Evolutionary conservation across 2,113 vertebrate species (phyloP), one percentile per base, ranked within the genome.

Genomic region (Sisor rabdophorus): DNA sequence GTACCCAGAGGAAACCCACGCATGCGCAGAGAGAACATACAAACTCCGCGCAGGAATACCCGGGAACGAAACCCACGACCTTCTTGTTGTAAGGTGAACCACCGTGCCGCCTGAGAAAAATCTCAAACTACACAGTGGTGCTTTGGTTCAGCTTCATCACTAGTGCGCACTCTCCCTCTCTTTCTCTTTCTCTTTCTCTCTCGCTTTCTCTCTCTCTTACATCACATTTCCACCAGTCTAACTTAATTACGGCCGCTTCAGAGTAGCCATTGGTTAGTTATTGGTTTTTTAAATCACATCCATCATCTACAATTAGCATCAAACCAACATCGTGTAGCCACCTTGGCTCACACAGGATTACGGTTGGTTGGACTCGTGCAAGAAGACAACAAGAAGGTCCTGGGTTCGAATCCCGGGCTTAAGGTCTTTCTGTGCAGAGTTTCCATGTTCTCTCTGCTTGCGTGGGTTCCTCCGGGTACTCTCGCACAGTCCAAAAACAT

Each of bases 221-320:
- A 30, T 32, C 26, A 36, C 60, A 63, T 36, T 63, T 36, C 60
- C 60, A 63, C 36, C 30, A 36, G 60, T 6, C 9, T n/a, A 63
- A 63, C 30, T 63, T 12, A 44, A 22, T 65, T 65, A 65, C 11
- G 44, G 36, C 11, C 32, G 24, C 12, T 65, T 12, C 8, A 22
- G 36, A 47, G 22, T 65, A 24, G 22, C 36, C n/a, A 24, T n/a
- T 65, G 63, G n/a, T 47, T 9, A n/a, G n/a, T 1, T 44, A 15
- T 44, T 65, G n/a, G 20, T n/a, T n/a, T 65, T 65, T 65, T 44
- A 65, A 65, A 65, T 47, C 20, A 22, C 36, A 15, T 22, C 63
- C 40, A 36, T 65, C 63, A n/a, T 47, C n/a, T 65, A 20, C 22
- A 15, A 65, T 65, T 47, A 65, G 36, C 63, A 65, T 65, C 32